These are phyloP conservation scores for Phalangium opilio DNA, from an alignment of 2,888 invertebrate genomes.

Conservation along the genomic window DNA sequence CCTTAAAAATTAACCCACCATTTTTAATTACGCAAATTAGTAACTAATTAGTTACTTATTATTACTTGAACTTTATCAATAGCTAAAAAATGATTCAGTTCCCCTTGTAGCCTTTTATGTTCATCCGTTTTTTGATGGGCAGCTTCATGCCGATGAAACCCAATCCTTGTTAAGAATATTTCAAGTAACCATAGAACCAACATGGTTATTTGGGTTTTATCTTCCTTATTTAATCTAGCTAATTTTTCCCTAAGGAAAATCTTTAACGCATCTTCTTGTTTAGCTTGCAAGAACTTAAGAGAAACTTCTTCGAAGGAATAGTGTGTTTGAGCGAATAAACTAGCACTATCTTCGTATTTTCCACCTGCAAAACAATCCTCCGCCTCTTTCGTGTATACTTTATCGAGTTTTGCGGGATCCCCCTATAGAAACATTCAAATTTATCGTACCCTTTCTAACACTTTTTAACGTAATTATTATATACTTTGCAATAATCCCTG, in stretches of 20 bases:
- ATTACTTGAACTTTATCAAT: neutral
- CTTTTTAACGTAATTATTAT: neutral
- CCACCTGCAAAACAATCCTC: constrained; percentile 62
- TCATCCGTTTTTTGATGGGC: constrained; percentile 27
- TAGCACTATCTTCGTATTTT: constrained; percentile 63
- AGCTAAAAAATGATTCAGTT: constrained; percentile 19
- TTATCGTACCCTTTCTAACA: neutral
- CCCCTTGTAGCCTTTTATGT: constrained; percentile 48
- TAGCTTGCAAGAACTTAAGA: constrained; percentile 67
- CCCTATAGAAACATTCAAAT: constrained; percentile 46
- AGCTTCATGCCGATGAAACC: constrained; percentile 42
- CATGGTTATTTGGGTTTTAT: constrained; percentile 79
- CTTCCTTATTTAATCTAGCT: constrained; percentile 47
- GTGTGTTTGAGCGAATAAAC: constrained; percentile 73
- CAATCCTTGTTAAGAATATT: constrained; percentile 73
- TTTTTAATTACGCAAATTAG: neutral
- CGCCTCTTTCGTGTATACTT: constrained; percentile 73
- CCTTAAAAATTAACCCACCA: constrained; percentile 29
- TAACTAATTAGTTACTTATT: neutral
- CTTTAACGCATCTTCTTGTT: constrained; percentile 70
- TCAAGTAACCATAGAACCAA: constrained; percentile 90
- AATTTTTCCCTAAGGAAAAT: constrained; percentile 70
- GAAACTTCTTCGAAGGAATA: constrained; percentile 89
- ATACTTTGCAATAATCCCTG: constrained; percentile 38
- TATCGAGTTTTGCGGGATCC: constrained; percentile 64